Evolutionary conservation across 2,888 invertebrate species (phyloP), one percentile per base, ranked within the genome.

Genomic region (Nomada lathburiana): DNA sequence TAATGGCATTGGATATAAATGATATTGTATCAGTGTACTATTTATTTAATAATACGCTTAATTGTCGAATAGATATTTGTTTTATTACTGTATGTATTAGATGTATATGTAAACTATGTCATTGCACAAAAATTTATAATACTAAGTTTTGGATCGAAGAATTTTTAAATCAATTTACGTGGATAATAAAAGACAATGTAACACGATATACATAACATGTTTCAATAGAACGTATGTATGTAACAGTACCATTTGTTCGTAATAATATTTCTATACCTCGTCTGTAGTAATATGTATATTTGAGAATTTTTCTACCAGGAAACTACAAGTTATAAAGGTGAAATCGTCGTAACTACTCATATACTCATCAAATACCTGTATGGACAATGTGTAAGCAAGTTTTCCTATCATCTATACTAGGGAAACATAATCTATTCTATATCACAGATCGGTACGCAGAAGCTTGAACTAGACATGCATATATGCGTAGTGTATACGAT

Each of bases 341-440:
- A 59, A 57, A 70, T 63, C 13, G 13, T 69, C n/a, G 47, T 18
- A 26, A 42, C 23, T 64, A 70, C 64, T 63, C 20, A 50, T 55
- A 52, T 59, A n/a, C 52, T 62, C 53, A 59, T 78, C 47, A 44
- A 44, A 59, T 52, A 20, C 57, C 47, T 77, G 23, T 55, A 13
- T 55, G 55, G 50, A 62, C 53, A 50, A 77, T 29, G 62, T 62
- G 69, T 59, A 76, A 76, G 76, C 76, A 76, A 65, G 59, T 70
- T 65, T 59, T 50, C 57, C 18, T 42, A 71, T 76, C 65, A 44
- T 52, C n/a, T 52, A 65, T 68, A 76, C 16, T 76, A 70, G 69
- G 76, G 36, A 9, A 76, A 42, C 76, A 76, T 76, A 16, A 70
- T 36, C n/a, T 60, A 53, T 60, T 60, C 42, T 75, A 60, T 52